Evolutionary conservation across 2,797 vertebrate species (phyloP).

Genomic region (Jordanella pulchra): DNA sequence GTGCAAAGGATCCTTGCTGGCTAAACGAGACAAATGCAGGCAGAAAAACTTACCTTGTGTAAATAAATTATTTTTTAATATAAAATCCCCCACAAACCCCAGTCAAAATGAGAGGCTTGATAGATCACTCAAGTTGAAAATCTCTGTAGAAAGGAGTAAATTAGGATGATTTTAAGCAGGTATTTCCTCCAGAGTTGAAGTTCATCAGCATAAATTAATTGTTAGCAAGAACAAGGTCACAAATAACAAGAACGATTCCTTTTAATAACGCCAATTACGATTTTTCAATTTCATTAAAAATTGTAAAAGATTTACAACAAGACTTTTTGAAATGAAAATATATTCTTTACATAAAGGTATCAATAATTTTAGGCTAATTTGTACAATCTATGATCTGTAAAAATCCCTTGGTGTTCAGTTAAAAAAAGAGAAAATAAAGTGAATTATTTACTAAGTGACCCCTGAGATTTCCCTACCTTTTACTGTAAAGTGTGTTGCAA

Average conservation of each 20-base stretch:
- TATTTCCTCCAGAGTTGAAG: not conserved
- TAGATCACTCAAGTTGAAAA: not conserved
- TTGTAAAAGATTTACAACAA: not conserved
- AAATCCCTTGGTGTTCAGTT: not conserved
- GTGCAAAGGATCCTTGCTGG: too few species aligned
- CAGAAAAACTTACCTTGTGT: too few species aligned
- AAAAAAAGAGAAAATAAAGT: slow-evolving; percentile 15
- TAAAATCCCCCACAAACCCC: too few species aligned
- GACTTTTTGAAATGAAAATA: not conserved
- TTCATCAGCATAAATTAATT: not conserved
- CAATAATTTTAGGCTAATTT: not conserved
- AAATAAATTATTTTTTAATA: too few species aligned
- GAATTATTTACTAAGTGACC: slow-evolving; percentile 47
- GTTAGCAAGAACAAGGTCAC: not conserved
- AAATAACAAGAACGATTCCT: not conserved
- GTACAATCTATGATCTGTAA: not conserved
- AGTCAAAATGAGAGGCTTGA: too few species aligned
- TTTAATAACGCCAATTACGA: not conserved
- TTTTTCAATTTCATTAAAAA: not conserved
- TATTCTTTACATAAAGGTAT: not conserved
- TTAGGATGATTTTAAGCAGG: not conserved
- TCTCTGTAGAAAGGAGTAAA: not conserved
- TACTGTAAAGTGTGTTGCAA: slow-evolving; percentile 72
- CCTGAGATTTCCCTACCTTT: slow-evolving; percentile 44
- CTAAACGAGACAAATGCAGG: too few species aligned